phyloP scores from a whole-genome alignment of 2,888 invertebrate genomes.

The Drosophila austrosaltans region DNA sequence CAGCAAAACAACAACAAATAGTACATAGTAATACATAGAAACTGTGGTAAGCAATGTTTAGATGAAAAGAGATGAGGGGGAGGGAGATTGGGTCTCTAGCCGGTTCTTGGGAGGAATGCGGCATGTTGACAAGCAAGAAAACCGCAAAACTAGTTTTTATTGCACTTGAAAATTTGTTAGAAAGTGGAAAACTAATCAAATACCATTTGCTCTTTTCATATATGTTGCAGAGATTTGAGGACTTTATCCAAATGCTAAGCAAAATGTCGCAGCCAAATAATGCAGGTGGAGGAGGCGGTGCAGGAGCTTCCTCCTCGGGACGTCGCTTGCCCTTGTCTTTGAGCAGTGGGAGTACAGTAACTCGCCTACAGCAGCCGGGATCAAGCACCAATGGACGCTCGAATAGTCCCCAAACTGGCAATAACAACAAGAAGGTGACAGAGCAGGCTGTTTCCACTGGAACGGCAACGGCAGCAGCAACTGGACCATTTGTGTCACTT shows the following conservation, averaged over 20 bases:
- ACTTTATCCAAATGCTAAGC: constrained; percentile 69
- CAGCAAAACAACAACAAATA: constrained; percentile 25
- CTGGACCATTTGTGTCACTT: constrained; percentile 33
- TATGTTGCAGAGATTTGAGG: background rate
- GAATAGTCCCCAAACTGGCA: constrained; percentile 60
- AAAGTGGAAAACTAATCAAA: constrained; percentile 19
- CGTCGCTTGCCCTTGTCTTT: constrained; percentile 62
- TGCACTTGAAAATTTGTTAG: constrained; percentile 38
- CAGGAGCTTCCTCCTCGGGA: constrained; percentile 43
- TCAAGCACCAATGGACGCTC: constrained; percentile 57
- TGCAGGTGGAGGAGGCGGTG: constrained; percentile 49
- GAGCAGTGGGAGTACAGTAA: constrained; percentile 37
- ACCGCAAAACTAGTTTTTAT: constrained; percentile 42
- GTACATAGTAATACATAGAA: background rate
- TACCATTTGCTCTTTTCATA: background rate
- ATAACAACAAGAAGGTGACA: constrained; percentile 44
- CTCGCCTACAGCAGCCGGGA: constrained; percentile 55
- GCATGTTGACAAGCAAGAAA: constrained; percentile 50
- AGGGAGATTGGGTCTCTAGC: constrained; percentile 37
- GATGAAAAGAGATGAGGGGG: background rate
- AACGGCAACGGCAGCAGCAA: background rate
- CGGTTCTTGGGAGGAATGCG: constrained; percentile 64
- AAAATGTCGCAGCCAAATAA: constrained; percentile 76
- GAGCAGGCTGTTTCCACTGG: constrained; percentile 19
- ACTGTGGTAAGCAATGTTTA: constrained; percentile 50